Evolutionary conservation across 2,797 vertebrate species (phyloP).

Genomic region (Eospalax fontanierii): DNA sequence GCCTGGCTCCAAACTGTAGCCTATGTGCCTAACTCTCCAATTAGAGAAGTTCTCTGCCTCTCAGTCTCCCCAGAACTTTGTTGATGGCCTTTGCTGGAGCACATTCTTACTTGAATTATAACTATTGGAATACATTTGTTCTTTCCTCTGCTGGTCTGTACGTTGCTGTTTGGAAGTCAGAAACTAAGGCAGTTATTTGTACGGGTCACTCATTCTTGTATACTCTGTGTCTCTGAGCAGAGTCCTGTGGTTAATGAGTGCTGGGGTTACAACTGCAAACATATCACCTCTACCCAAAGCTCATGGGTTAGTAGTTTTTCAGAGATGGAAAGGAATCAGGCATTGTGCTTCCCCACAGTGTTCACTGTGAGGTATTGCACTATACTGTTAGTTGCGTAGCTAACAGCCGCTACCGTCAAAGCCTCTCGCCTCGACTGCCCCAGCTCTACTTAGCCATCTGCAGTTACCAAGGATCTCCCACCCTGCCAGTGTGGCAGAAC

Average conservation of each 20-base stretch:
- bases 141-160: background rate
- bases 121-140: background rate
- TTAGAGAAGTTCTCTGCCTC: background rate
- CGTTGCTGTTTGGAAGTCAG: background rate
- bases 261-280: background rate
- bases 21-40: background rate
- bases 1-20: background rate
- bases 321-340: background rate
- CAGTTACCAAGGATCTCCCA: background rate
- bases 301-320: background rate
- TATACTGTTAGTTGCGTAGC: background rate
- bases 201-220: background rate
- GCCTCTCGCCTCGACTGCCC: background rate
- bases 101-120: background rate
- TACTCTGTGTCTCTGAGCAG: background rate
- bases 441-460: background rate
- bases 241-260: background rate
- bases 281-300: background rate
- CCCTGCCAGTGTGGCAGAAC: background rate
- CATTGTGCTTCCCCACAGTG: background rate
- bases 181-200: background rate
- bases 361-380: background rate
- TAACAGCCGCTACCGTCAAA: background rate
- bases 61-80: background rate
- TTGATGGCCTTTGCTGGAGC: background rate